These are phyloP conservation scores for Mastomys coucha DNA, from an alignment of 2,113 vertebrate species.

Conservation along the genomic window DNA sequence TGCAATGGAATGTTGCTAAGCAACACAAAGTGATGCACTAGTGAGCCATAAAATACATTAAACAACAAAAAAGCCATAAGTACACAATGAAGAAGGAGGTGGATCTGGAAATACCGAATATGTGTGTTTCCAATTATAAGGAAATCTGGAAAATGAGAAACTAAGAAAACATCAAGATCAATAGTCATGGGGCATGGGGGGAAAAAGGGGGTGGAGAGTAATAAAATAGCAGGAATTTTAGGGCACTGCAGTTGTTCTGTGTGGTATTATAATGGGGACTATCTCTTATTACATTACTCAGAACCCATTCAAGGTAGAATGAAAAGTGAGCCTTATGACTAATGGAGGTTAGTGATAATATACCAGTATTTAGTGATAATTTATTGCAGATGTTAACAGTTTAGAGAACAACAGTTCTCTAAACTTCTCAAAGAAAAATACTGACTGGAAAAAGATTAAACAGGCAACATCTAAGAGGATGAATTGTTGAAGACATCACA, in stretches of 20 bases:
- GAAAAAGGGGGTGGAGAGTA: neutral
- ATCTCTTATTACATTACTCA: neutral
- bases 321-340: neutral
- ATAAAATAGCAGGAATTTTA: neutral
- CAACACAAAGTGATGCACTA: neutral
- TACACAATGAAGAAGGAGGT: neutral
- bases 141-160: neutral
- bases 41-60: neutral
- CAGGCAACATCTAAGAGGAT: neutral
- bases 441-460: neutral
- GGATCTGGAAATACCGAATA: neutral
- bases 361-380: neutral
- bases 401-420: too few relatives aligned
- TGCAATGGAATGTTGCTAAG: neutral
- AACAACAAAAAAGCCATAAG: neutral
- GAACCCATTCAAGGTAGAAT: neutral
- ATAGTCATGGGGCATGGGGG: neutral
- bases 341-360: conserved; percentile 1
- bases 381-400: too few relatives aligned
- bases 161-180: neutral
- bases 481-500: neutral
- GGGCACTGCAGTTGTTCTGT: neutral
- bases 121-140: neutral
- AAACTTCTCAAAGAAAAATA: neutral
- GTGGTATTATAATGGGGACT: neutral